Evolutionary conservation across 2,888 invertebrate species (phyloP), one percentile per base, ranked within the genome.

Genomic region (Lithophane ornitopus): DNA sequence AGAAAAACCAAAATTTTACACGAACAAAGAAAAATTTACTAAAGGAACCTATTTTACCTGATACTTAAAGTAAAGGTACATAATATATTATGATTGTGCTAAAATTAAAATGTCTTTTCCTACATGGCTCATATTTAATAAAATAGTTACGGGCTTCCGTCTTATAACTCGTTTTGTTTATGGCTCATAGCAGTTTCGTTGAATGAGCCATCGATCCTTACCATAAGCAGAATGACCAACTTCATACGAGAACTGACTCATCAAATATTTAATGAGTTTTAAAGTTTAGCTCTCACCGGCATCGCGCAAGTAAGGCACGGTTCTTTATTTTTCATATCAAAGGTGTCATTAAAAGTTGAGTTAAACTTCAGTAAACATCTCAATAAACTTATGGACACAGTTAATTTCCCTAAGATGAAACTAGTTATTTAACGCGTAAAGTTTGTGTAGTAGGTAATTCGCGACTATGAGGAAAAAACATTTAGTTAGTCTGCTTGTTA

Each of bases 241-340:
- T 76, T 76, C 74, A 69, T 44, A 71, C 66, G 34, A 59, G 16
- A 26, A 71, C 22, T 80, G 70, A 77, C 58, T 70, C 69, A 65
- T 28, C 41, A 62, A 77, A 82, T 78, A 74, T 74, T 85, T 70
- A 67, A 82, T 77, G 62, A 74, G 67, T 70, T 85, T 68, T 58
- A 49, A 75, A 79, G 66, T 68, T 74, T 63, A 52, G 28, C 59
- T 76, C 56, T 66, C 54, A 62, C 58, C 14, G 61, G 26, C 69
- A 63, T 46, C 54, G 28, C 66, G 44, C 28, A 46, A 58, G 28
- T 61, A 61, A 63, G 26, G 44, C 39, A 58, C 44, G 34, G 26
- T 67, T 34, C 34, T 75, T 73, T 65, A 78, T 70, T 75, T 74
- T 79, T 66, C 34, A 34, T 34, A 34, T 34, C 39, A 82, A 49